Percentiles rank a stretch among this genome's conserved stretches.
Evolutionary conservation across 2,888 invertebrate genomes (phyloP).

Genomic region (Luperina nickerlii): DNA sequence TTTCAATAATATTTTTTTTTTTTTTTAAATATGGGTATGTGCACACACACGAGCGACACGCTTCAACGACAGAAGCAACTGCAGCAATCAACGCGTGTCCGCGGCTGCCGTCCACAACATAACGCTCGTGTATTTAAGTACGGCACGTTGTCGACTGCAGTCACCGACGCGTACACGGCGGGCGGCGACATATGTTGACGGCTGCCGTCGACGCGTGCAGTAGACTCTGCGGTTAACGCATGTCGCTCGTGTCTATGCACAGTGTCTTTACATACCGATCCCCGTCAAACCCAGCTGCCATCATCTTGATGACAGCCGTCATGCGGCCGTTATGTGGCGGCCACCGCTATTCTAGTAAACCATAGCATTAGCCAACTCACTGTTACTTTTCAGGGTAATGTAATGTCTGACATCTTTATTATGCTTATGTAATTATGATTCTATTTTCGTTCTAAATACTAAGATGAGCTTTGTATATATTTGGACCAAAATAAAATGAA

Average conservation of each 20-base stretch:
- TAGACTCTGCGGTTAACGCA: too few relatives aligned
- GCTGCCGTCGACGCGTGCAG: too few relatives aligned
- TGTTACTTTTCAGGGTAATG: conserved; percentile 15
- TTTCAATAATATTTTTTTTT: too few relatives aligned
- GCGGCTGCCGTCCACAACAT: background rate
- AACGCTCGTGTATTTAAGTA: too few relatives aligned
- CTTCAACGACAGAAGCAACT: background rate
- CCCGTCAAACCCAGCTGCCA: background rate
- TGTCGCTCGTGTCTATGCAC: background rate
- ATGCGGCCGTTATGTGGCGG: background rate
- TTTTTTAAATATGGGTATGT: too few relatives aligned
- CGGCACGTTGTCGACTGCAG: too few relatives aligned
- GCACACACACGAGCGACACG: background rate
- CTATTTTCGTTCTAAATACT: conserved; percentile 18
- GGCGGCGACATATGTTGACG: too few relatives aligned
- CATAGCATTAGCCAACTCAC: background rate
- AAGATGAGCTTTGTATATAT: conserved; percentile 8
- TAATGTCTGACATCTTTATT: conserved; percentile 15
- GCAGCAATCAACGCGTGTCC: background rate
- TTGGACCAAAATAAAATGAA: conserved; percentile 42
- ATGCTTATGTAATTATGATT: conserved; percentile 25
- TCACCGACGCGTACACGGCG: too few relatives aligned
- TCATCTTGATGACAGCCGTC: background rate
- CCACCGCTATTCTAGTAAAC: background rate
- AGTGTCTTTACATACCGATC: background rate